Evolutionary conservation across 1,140 invertebrate species (phyloP), one percentile per base, ranked within the genome.

Genomic region (Condylostylus longicornis): DNA sequence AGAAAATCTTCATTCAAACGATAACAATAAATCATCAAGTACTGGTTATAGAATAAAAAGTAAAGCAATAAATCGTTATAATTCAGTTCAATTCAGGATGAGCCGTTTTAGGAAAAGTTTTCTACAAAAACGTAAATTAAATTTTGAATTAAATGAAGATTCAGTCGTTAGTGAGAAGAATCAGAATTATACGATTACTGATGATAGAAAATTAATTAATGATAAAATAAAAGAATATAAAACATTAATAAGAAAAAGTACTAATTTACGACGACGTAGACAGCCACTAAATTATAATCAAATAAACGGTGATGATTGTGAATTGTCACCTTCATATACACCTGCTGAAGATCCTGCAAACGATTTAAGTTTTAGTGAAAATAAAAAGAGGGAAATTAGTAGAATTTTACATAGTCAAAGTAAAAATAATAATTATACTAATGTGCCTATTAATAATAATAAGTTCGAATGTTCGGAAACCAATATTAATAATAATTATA

Each of bases 1-100:
- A 8, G 15, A 10, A 31, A n/a, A n/a, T n/a, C n/a, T n/a, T n/a
- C 10, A 10, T 7, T 13, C 10, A 8, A 15, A 29, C 5, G 27
- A 37, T 17, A 29, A 5, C 4, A 3, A 28, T 12, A 38, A 25
- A 18, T 38, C 37, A 10, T 29, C 23, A 3, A 25, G 15, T 7
- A 9, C 33, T 2, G 20, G 25, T 14, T 29, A 38, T 15, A 23
- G 18, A 4, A 25, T 14, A 17, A n/a, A 32, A 15, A 30, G 22
- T 17, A 38, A 38, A 33, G 17, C 33, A 22, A 38, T 38, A n/a
- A 22, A 38, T 27, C n/a, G n/a, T n/a, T n/a, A n/a, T n/a, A n/a
- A n/a, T n/a, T n/a, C n/a, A n/a, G n/a, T n/a, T n/a, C n/a, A n/a
- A n/a, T n/a, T n/a, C n/a, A n/a, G n/a, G n/a, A n/a, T n/a, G n/a